Evolutionary conservation across 2,888 invertebrate species (phyloP), one percentile per base, ranked within the genome.

Genomic region (Phania funesta): DNA sequence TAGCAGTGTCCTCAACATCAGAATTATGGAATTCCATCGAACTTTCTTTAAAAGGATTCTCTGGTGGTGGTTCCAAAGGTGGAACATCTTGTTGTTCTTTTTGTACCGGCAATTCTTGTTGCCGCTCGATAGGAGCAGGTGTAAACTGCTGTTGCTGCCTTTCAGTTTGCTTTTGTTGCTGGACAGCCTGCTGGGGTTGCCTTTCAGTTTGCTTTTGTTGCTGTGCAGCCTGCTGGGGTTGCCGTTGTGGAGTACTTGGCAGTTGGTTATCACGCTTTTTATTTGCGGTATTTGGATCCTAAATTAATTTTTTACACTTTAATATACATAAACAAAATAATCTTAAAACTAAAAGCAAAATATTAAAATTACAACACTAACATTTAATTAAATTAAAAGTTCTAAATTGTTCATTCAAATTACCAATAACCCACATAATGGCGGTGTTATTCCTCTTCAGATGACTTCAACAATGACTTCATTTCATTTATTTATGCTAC

Each of bases 1-100:
- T 87, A 1, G 87, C 86, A 50, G n/a, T n/a, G n/a, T 84, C 83
- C 2, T 75, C 46, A 3, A 84, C 80, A n/a, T 83, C 82, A 1
- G 78, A 54, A 32, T 70, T 84, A 1, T 68, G 76, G 4, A 58
- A 50, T 11, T 71, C 67, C 9, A 32, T 20, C 7, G 41, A 26
- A n/a, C 54, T 60, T 6, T 82, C 78, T 38, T 78, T 76, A 38
- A 76, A 77, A n/a, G 77, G 84, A 73, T 82, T 80, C 4, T 71
- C 77, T 32, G 74, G 74, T 29, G 82, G 68, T 44, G 65, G 62
- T 46, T 73, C 73, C 58, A 78, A 32, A 7, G 76, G 50, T 44
- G 65, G 22, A 3, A 26, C 46, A 58, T 13, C 60, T 35, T 50
- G 2, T 20, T 22, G 2, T 41, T 16, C 32, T 35, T 48, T 29